Evolutionary conservation across 2,888 invertebrate species (phyloP).

Genomic region (Trachelus tabidus): DNA sequence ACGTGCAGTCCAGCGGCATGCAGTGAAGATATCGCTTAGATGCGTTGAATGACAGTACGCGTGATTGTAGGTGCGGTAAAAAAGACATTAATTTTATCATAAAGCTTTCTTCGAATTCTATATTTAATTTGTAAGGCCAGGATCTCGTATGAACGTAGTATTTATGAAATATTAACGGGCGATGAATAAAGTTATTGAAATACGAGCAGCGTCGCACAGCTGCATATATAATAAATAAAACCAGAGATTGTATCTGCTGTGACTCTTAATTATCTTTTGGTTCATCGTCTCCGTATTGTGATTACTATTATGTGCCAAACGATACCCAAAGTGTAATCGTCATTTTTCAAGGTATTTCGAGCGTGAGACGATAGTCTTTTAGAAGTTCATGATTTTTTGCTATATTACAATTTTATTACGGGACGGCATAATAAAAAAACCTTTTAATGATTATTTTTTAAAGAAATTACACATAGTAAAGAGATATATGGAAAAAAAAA

Average conservation of each 20-base stretch:
- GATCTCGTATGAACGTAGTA: background rate
- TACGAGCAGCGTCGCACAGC: background rate
- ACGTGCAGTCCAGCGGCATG: background rate
- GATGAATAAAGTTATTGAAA: background rate
- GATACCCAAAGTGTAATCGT: no score
- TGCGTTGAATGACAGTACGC: background rate
- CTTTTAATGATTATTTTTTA: no score
- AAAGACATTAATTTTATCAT: background rate
- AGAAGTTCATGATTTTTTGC: no score
- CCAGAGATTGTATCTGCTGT: background rate
- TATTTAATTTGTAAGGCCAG: background rate
- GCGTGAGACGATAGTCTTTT: no score
- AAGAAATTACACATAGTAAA: no score
- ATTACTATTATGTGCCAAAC: no score
- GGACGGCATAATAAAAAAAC: no score
- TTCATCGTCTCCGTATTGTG: no score
- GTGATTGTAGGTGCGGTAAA: background rate
- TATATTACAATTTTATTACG: no score
- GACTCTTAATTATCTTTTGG: no score
- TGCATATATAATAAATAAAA: background rate
- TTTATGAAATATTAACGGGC: background rate
- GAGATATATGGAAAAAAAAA: no score
- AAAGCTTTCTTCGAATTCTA: background rate
- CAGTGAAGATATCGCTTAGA: background rate
- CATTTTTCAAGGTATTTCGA: no score